phyloP scores from a whole-genome alignment of 2,797 vertebrate species.

The Oceanodroma leucorhoa region DNA sequence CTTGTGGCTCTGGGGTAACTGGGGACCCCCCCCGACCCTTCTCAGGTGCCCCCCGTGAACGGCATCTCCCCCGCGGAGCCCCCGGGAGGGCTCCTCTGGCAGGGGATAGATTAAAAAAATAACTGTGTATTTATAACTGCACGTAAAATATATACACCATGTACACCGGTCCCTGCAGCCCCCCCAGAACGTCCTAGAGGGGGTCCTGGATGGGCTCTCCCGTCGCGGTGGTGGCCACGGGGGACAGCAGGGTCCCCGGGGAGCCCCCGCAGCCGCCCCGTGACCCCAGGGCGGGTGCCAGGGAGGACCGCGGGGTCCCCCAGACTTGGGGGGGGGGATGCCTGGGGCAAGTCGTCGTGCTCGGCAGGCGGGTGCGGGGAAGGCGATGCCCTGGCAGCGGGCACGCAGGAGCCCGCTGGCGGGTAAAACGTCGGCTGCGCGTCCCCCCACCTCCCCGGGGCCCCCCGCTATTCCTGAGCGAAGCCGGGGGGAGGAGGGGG shows the following conservation, averaged over 20 bases:
- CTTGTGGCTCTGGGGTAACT: background rate
- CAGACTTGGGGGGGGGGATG: no score
- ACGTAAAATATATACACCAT: slow-evolving; percentile 2
- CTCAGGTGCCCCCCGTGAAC: fast-evolving
- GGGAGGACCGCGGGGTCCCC: background rate
- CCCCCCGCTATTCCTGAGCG: background rate
- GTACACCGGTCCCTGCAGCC: background rate
- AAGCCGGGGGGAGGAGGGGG: background rate
- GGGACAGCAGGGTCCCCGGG: background rate
- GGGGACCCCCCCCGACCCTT: background rate
- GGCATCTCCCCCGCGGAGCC: background rate
- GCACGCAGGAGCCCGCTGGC: fast-evolving
- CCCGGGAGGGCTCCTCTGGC: background rate
- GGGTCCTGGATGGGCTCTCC: no score
- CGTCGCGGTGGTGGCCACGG: background rate
- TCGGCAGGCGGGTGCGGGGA: background rate
- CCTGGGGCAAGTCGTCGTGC: background rate
- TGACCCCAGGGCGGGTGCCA: background rate
- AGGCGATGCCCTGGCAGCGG: background rate
- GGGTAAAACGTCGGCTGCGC: background rate
- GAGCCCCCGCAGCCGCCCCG: background rate
- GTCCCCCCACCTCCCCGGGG: no score
- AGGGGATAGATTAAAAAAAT: background rate
- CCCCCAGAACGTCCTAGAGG: background rate
- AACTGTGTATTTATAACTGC: background rate